A percentile compares a stretch with the other conserved stretches of the same genome.
phyloP scores from a whole-genome alignment of 2,797 vertebrate species.

The Nasua narica region DNA sequence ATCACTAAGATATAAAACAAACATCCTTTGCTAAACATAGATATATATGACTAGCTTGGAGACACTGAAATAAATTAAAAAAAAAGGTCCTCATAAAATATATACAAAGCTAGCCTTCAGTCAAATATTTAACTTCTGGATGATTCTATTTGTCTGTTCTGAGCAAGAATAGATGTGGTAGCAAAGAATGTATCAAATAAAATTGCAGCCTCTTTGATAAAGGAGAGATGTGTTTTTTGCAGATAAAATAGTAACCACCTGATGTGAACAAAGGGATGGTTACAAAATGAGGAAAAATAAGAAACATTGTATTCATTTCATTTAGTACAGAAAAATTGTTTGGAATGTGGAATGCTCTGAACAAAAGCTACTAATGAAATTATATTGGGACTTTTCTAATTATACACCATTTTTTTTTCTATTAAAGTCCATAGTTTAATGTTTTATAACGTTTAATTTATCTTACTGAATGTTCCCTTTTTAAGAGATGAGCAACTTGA shows the following conservation, averaged over 20 bases:
- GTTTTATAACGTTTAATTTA: background rate
- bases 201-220: background rate
- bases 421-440: background rate
- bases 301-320: background rate
- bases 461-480: background rate
- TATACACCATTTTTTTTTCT: background rate
- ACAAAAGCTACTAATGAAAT: background rate
- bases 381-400: background rate
- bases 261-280: background rate
- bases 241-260: background rate
- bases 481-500: background rate
- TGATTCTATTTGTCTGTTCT: background rate
- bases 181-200: background rate
- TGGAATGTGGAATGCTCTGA: background rate
- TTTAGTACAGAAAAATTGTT: background rate
- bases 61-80: background rate
- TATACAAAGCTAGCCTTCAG: background rate
- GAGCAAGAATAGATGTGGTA: background rate
- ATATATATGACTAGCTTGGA: background rate
- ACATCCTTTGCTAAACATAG: slow-evolving; percentile 63
- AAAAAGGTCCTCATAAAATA: background rate
- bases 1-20: slow-evolving; percentile 19
- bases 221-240: background rate
- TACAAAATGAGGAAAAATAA: background rate
- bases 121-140: background rate